Evolutionary conservation across 2,797 vertebrate genomes (phyloP).

Genomic region (Halcyon smyrnensis): DNA sequence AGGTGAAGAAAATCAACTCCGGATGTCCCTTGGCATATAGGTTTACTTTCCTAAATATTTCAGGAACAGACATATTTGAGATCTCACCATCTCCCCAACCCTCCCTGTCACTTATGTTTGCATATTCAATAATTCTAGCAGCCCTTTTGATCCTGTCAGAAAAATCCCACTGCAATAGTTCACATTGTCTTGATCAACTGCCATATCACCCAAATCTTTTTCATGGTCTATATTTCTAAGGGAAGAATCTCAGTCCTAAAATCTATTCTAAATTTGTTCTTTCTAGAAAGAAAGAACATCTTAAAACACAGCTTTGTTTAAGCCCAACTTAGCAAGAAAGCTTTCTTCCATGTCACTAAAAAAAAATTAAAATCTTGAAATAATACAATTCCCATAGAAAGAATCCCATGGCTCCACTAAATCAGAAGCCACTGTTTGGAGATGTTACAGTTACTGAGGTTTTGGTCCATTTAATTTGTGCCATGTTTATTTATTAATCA

Average conservation of each 20-base stretch:
- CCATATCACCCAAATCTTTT: not conserved
- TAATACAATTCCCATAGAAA: not conserved
- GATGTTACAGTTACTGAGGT: not conserved
- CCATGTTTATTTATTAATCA: not conserved
- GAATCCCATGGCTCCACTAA: not conserved
- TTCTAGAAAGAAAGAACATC: not conserved
- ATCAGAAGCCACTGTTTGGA: not conserved
- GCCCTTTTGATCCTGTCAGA: not conserved
- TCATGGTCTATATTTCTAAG: not conserved
- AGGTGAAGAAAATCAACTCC: not conserved
- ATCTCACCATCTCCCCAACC: not conserved
- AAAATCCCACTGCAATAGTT: not conserved
- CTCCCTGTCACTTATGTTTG: not conserved
- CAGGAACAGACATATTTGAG: not conserved
- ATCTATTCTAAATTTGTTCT: not conserved
- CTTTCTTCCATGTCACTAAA: not conserved
- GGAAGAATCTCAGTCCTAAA: not conserved
- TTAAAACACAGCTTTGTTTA: not conserved
- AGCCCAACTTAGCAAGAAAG: not conserved
- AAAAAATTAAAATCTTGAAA: not conserved
- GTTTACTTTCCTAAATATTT: not conserved
- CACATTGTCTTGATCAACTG: not conserved
- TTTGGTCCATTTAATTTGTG: not conserved
- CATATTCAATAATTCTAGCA: not conserved
- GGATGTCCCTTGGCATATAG: not conserved